Evolutionary conservation across 2,888 invertebrate genomes (phyloP), one percentile per base, ranked within the genome.

Genomic region (Siphlonurus alternatus): DNA sequence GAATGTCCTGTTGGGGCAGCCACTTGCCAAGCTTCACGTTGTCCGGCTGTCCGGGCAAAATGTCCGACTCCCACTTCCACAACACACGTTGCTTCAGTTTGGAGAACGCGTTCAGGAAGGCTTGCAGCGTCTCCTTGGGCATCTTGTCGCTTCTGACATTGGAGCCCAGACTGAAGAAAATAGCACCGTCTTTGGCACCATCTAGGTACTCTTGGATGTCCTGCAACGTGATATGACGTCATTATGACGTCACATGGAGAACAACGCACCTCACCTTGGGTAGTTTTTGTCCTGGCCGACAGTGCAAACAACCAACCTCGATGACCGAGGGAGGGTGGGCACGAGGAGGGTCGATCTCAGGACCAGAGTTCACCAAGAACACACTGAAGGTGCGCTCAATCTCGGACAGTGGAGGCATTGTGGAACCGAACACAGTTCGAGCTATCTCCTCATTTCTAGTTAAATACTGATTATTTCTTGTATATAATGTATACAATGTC

Each of bases 91-190:
- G 76, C 64, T 75, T 75, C 25, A 79, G 66, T 22, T 72, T 71
- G 1, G 72, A 70, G 63, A 80, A 78, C 1, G 76, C 76, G 5
- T 73, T 71, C 0, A 79, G 67, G 63, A 80, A 76, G 20, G 75
- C 70, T 23, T 72, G 66, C 2, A 75, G 66, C 65, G 75, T 76
- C 15, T 75, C 72, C 2, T 69, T 66, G 0, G 79, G 75, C 73
- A 79, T 74, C 54, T 75, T 74, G 20, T 74, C 73, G 63, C 76
- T 76, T 65, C 75, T 73, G 2, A 79, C 70, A 65, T 78, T 76
- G 61, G 78, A 77, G 61, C 80, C 79, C 61, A 80, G 72, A 67
- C 78, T 79, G 65, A 80, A 78, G 69, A 74, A 77, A 63, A 80
- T 75, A n/a, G 74, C 78, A 1, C 80, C 80, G 64, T 77, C 69